Base-by-base conservation (phyloP, 2,113 vertebrate genomes). In the Suricata suricatta region DNA sequence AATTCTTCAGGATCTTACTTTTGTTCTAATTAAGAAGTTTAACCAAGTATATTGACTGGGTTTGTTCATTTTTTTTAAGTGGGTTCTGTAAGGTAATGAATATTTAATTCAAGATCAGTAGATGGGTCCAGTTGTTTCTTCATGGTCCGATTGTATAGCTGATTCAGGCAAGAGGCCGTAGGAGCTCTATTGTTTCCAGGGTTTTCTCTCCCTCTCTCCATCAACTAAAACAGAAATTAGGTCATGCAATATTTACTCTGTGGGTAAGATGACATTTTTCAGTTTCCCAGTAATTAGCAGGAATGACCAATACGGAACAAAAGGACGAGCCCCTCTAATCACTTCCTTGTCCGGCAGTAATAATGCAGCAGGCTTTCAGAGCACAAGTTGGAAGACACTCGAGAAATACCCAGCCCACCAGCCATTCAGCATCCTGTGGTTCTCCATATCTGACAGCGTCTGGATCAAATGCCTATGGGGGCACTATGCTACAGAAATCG, bases 141-240 rank as follows among this genome's bases (percentile, higher is more conserved):
- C 44, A 7, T 12, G 29, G 33, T n/a, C 29, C 95, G 31, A 85
- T 29, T 88, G 17, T 21, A 19, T 31, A 77, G 35, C 90, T 93
- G 80, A 68, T 52, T 80, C n/a, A 57, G 9, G 10, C 4, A 0
- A 60, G 44, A 85, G 60, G 23, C 72, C 71, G 31, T 9, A 33
- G 4, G 31, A 33, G 10, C 50, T 87, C 92, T 60, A 54, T 38
- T 57, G 27, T 71, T 79, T 33, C 76, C 52, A 16, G 8, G 1
- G 27, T 31, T 21, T 76, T 27, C 44, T 52, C 52, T 47, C 9
- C n/a, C 33, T 72, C 79, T 69, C 4, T 52, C 38, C 54, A 92
- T 80, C 86, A 79, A 90, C 63, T 82, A 60, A 95, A 93, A 82
- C 79, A 90, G 95, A 93, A 96, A 81, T 82, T 74, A 83, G 85